A percentile compares a stretch with the other conserved stretches of the same genome.
phyloP scores from a whole-genome alignment of 1,140 invertebrate genomes.

The Gonioctena quinquepunctata region DNA sequence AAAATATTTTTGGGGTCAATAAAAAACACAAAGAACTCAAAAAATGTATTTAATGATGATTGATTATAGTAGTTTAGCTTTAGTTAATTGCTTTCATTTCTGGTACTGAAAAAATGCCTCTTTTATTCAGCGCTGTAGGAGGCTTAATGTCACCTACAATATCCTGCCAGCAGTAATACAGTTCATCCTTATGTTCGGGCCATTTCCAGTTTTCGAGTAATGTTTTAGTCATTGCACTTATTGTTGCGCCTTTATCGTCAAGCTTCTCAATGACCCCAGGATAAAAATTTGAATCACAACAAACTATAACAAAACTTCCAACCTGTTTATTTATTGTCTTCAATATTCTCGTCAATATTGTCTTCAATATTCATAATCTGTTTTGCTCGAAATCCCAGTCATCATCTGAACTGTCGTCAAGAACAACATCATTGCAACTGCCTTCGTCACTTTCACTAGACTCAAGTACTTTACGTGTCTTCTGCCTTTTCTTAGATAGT shows the following conservation, averaged over 20 bases:
- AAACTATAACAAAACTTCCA: conserved; percentile 8
- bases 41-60: not conserved
- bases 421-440: conserved; percentile 6
- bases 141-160: conserved; percentile 2
- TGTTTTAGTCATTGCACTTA: conserved; percentile 8
- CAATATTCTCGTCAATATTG: conserved; percentile 3
- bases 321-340: conserved; percentile 8
- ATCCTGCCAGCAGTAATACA: conserved; percentile 2
- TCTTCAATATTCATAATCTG: conserved; percentile 5
- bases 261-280: conserved; percentile 8
- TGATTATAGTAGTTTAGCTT: conserved; percentile 3
- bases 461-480: not conserved
- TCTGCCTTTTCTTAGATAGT: not conserved
- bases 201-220: conserved; percentile 3
- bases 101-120: conserved; percentile 2
- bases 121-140: conserved; percentile 1
- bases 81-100: conserved; percentile 1
- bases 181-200: conserved; percentile 5
- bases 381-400: conserved; percentile 8
- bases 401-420: not conserved
- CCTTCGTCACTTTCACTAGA: conserved; percentile 13
- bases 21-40: not conserved
- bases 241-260: conserved; percentile 6
- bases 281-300: conserved; percentile 1
- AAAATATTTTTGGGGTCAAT: conserved; percentile 7